These are phyloP conservation scores for Lithosia quadra DNA, from an alignment of 2,888 invertebrate genomes.

Conservation along the genomic window DNA sequence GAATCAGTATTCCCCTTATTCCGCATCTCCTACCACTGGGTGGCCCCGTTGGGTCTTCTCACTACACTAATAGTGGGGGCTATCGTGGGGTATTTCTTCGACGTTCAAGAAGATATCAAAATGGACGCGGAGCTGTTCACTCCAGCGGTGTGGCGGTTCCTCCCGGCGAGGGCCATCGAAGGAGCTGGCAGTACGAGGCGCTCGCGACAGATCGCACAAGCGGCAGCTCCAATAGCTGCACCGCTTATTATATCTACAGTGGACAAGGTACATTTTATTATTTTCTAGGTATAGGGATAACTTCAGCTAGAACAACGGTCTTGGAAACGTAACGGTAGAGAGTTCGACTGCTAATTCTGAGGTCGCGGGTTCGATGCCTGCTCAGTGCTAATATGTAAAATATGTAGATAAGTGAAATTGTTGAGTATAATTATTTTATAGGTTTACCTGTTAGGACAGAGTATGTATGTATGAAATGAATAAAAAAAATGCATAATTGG, in stretches of 20 bases:
- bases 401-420: too few relatives aligned
- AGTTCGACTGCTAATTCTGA: background rate
- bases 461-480: too few relatives aligned
- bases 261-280: slow-evolving; percentile 52
- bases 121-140: slow-evolving; percentile 79
- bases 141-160: slow-evolving; percentile 69
- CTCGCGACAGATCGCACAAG: slow-evolving; percentile 48
- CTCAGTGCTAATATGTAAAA: too few relatives aligned
- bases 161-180: slow-evolving; percentile 68
- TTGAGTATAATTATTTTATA: too few relatives aligned
- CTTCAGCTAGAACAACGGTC: background rate
- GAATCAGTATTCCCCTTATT: slow-evolving; percentile 90
- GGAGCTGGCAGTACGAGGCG: slow-evolving; percentile 55
- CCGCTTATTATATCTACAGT: slow-evolving; percentile 68
- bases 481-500: too few relatives aligned
- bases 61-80: slow-evolving; percentile 90
- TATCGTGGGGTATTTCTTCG: slow-evolving; percentile 83
- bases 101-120: slow-evolving; percentile 57
- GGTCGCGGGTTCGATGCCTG: too few relatives aligned
- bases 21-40: slow-evolving; percentile 93
- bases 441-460: too few relatives aligned
- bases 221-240: slow-evolving; percentile 58
- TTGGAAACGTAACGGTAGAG: background rate
- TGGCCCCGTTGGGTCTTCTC: slow-evolving; percentile 90
- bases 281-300: background rate